These are phyloP conservation scores for Falco columbarius DNA, from an alignment of 2,797 vertebrate species.

Conservation along the genomic window DNA sequence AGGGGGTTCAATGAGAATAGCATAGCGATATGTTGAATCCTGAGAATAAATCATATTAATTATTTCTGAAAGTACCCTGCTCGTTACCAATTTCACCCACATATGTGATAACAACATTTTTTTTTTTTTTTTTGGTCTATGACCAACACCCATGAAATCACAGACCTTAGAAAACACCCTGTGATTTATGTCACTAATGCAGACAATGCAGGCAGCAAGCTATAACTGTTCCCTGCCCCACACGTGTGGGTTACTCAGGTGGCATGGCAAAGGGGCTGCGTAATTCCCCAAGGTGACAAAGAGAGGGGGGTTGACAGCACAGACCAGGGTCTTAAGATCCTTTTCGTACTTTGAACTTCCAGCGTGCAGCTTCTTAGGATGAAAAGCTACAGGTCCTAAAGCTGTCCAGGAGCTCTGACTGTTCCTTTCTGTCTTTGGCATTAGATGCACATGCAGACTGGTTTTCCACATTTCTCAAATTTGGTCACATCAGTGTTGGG, in stretches of 20 bases:
- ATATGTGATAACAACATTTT: background rate
- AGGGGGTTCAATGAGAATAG: background rate
- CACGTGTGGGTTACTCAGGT: background rate
- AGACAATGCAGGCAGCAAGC: background rate
- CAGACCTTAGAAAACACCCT: background rate
- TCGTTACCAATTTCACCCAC: background rate
- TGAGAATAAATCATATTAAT: background rate
- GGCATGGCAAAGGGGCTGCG: background rate
- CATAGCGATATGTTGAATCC: background rate
- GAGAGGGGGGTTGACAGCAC: background rate
- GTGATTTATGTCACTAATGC: background rate
- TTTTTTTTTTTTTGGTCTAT: background rate
- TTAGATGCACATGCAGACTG: background rate
- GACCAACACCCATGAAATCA: background rate
- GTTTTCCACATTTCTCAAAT: background rate
- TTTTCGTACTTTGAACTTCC: background rate
- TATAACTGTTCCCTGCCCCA: background rate
- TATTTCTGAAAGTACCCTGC: background rate
- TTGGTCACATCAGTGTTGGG: background rate
- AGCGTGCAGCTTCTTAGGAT: background rate
- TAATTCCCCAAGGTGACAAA: background rate
- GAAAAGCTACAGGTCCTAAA: background rate
- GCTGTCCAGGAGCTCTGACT: background rate
- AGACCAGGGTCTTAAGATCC: fast-evolving
- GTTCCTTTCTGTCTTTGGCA: background rate